Evolutionary conservation across 2,888 invertebrate genomes (phyloP).

Genomic region (Eilema sororculum): DNA sequence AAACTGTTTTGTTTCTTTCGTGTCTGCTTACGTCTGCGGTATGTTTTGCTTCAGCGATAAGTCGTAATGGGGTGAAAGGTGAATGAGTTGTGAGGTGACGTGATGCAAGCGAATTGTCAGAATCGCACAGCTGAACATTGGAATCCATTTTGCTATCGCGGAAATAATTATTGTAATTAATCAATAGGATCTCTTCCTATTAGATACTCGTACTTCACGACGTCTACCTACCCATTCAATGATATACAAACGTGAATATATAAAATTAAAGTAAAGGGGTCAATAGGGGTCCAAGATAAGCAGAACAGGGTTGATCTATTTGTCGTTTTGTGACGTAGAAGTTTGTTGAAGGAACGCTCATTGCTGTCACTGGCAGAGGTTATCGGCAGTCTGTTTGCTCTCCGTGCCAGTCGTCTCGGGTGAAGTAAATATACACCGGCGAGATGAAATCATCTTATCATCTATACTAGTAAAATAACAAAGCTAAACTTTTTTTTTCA

Average conservation of each 20-base stretch:
- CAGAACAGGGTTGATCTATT: slow-evolving; percentile 6
- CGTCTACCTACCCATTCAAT: neutral
- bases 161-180: no score
- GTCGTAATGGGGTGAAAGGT: slow-evolving; percentile 2
- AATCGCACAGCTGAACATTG: neutral
- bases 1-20: neutral
- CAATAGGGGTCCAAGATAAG: slow-evolving; percentile 2
- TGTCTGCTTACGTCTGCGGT: neutral
- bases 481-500: neutral
- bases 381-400: slow-evolving; percentile 20
- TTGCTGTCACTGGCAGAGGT: slow-evolving; percentile 12
- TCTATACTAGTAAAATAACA: neutral
- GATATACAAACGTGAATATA: neutral
- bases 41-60: slow-evolving; percentile 2
- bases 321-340: slow-evolving; percentile 8
- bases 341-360: slow-evolving; percentile 12
- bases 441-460: neutral
- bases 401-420: slow-evolving; percentile 5
- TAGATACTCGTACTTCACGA: neutral
- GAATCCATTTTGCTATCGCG: neutral
- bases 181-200: neutral
- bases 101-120: neutral
- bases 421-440: slow-evolving; percentile 5
- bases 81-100: neutral
- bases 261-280: neutral